These are phyloP conservation scores for Eupithecia inturbata DNA, from an alignment of 2,888 invertebrate species.

Conservation along the genomic window DNA sequence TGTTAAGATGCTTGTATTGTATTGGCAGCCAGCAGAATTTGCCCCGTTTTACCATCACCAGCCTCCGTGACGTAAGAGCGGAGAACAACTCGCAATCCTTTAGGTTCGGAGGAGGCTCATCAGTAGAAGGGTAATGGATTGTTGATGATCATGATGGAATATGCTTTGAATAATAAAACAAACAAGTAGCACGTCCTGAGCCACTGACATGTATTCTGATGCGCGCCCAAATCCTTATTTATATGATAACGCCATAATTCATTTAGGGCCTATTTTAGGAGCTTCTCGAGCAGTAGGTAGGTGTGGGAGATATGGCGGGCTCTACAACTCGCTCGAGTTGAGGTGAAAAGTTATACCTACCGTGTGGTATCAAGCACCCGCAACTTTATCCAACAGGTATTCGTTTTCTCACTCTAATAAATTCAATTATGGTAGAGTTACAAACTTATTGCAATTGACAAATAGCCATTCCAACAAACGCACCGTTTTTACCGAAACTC, in stretches of 20 bases:
- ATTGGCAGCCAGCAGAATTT: neutral
- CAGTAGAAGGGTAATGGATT: neutral
- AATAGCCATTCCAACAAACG: slow-evolving; percentile 9
- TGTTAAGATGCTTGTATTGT: neutral
- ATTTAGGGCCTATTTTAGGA: slow-evolving; percentile 51
- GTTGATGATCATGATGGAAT: neutral
- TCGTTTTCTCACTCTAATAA: neutral
- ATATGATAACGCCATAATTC: slow-evolving; percentile 78
- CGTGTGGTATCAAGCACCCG: neutral
- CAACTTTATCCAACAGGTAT: neutral
- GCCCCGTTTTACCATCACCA: neutral
- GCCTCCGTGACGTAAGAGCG: neutral
- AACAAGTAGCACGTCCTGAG: slow-evolving; percentile 74
- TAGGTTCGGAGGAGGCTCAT: neutral
- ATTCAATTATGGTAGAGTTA: neutral
- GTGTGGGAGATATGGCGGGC: slow-evolving; percentile 35
- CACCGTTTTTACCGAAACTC: slow-evolving; percentile 39
- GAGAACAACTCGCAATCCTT: neutral
- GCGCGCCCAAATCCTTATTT: slow-evolving; percentile 78
- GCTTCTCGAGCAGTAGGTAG: slow-evolving; percentile 35
- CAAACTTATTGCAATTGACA: slow-evolving; percentile 4
- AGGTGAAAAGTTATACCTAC: neutral
- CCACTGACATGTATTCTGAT: slow-evolving; percentile 68
- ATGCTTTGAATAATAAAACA: slow-evolving; percentile 59
- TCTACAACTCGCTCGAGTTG: slow-evolving; percentile 6